Evolutionary conservation across 1,140 invertebrate genomes (phyloP), one percentile per base, ranked within the genome.

Genomic region (Bombus superbus): DNA sequence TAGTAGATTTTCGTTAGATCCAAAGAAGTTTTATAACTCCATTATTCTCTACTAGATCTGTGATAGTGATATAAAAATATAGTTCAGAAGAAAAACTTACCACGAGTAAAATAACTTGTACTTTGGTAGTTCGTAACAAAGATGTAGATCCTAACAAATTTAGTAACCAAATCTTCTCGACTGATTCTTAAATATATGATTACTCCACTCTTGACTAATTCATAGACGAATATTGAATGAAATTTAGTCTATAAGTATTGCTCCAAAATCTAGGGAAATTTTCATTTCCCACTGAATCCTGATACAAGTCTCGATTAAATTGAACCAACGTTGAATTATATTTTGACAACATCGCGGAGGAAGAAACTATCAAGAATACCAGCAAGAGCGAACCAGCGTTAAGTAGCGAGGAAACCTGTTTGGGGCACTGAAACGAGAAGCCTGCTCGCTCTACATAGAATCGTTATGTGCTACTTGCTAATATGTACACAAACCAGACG

Each of bases 371-470:
- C 76, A 66, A 44, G 77, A 68, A 68, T 66, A 66, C 42, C n/a
- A 62, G 59, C 59, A 66, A 15, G 11, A 44, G 28, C 62, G 62
- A 66, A 25, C 64, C 42, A 69, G 90, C 92, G 91, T 91, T 91
- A 93, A 91, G 89, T 92, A 91, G 91, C 91, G 89, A 90, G 93
- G 91, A 93, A 94, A 94, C 91, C 92, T 90, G 83, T 88, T 84
- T 83, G 69, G 81, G n/a, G 53, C 76, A 72, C 40, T 71, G 76
- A 44, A 85, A 85, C 53, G 68, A 72, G 53, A 75, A 22, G 40
- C 25, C 71, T 62, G 44, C 57, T 35, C 71, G 72, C 77, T 73
- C 72, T 78, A 83, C 42, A 83, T 83, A 83, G 64, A 44, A 69
- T 83, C 74, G 64, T 78, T 83, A 79, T 84, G 82, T 84, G 76